A percentile compares a stretch with the other conserved stretches of the same genome.
These are phyloP conservation scores for Lucinisca nassula DNA, from an alignment of 2,888 invertebrate species.

Conservation along the genomic window DNA sequence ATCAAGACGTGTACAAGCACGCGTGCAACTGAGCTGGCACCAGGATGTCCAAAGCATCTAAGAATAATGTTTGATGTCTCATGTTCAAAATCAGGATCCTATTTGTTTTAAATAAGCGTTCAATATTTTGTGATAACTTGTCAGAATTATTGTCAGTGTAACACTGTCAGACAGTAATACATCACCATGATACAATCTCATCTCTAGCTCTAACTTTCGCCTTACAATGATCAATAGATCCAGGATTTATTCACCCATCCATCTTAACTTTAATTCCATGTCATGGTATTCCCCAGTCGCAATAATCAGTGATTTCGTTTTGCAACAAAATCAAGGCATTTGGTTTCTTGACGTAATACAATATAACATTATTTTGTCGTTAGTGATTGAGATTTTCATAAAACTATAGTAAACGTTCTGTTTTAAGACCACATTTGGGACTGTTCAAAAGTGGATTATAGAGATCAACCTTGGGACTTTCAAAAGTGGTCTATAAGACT, in stretches of 20 bases:
- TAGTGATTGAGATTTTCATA: too few relatives aligned
- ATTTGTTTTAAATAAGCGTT: neutral
- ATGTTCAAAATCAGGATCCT: neutral
- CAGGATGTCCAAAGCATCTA: too few relatives aligned
- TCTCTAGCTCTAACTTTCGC: neutral
- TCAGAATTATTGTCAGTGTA: conserved; percentile 12
- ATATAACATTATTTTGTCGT: neutral
- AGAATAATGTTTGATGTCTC: too few relatives aligned
- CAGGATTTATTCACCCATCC: conserved; percentile 7
- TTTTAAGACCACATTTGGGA: neutral
- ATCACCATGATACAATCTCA: conserved; percentile 1
- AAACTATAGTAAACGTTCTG: neutral
- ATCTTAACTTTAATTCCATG: conserved; percentile 14
- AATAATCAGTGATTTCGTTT: neutral
- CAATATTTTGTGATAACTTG: conserved; percentile 17
- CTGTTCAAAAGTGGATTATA: too few relatives aligned
- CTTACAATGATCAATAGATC: conserved; percentile 3
- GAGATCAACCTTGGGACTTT: too few relatives aligned
- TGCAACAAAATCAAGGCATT: neutral
- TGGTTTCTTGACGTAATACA: neutral
- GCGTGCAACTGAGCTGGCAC: too few relatives aligned
- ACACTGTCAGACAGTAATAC: conserved; percentile 16
- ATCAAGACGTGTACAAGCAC: too few relatives aligned
- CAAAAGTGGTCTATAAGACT: too few relatives aligned
- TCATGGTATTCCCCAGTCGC: neutral